Evolutionary conservation across 2,113 vertebrate species (phyloP).

Genomic region (Malurus melanocephalus): DNA sequence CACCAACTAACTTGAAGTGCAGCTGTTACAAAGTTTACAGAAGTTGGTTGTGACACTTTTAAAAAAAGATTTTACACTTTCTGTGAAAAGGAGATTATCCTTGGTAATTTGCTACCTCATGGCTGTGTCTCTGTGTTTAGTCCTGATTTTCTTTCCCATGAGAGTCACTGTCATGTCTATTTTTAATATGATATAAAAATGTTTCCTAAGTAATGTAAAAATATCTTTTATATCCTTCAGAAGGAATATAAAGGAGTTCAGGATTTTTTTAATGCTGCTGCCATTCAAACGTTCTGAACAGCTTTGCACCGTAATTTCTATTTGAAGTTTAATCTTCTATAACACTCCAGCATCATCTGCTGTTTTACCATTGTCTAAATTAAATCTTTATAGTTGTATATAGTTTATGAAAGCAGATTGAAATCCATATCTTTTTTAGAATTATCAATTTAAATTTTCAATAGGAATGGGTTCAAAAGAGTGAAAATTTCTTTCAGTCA

Average conservation of each 20-base stretch:
- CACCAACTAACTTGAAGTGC: background rate
- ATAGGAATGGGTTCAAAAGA: background rate
- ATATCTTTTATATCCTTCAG: background rate
- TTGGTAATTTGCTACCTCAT: background rate
- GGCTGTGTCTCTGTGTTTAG: background rate
- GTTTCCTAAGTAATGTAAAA: background rate
- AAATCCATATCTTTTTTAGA: background rate
- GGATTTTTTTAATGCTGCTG: background rate
- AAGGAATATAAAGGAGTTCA: background rate
- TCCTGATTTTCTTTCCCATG: background rate
- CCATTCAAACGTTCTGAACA: background rate
- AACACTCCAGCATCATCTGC: background rate
- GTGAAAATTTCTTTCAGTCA: background rate
- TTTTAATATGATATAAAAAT: background rate
- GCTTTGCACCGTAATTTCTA: background rate
- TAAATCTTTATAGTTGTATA: background rate
- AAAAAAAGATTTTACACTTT: background rate
- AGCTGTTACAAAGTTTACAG: background rate
- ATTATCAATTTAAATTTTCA: background rate
- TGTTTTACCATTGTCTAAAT: background rate
- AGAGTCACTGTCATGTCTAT: background rate
- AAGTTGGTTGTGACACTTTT: background rate
- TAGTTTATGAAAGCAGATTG: background rate
- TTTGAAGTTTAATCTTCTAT: background rate
- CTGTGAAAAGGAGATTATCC: background rate